phyloP scores from a whole-genome alignment of 2,888 invertebrate genomes.

The Pseudococcus longispinus region DNA sequence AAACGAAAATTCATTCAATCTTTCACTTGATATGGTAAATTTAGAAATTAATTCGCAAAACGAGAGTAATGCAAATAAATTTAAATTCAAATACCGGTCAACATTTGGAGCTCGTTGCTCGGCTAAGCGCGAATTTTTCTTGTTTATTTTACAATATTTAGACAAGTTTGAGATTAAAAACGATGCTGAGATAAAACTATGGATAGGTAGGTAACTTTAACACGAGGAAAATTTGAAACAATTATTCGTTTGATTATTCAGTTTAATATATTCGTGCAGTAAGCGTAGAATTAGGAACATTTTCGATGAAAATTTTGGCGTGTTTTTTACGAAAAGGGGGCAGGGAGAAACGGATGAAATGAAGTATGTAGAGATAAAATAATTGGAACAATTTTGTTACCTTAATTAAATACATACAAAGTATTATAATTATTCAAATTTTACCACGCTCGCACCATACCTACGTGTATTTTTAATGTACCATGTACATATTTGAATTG shows the following conservation, averaged over 20 bases:
- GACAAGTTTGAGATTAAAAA: not conserved
- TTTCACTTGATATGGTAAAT: slow-evolving; percentile 23
- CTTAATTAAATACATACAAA: too few species aligned
- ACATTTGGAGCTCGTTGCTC: slow-evolving; percentile 24
- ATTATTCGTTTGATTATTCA: not conserved
- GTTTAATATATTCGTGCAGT: not conserved
- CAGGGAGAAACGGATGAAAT: too few species aligned
- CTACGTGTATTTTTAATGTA: too few species aligned
- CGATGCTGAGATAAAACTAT: not conserved
- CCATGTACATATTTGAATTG: too few species aligned
- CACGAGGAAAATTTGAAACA: not conserved
- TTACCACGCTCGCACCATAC: too few species aligned
- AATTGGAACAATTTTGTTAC: too few species aligned
- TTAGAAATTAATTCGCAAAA: slow-evolving; percentile 33
- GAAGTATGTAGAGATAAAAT: too few species aligned
- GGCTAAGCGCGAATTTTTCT: not conserved
- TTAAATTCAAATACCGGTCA: slow-evolving; percentile 33
- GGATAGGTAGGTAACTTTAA: not conserved
- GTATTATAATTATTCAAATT: too few species aligned
- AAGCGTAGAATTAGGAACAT: too few species aligned
- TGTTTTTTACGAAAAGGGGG: too few species aligned
- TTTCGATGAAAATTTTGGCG: too few species aligned
- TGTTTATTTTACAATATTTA: slow-evolving; percentile 26
- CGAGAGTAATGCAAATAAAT: slow-evolving; percentile 44
- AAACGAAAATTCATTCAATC: slow-evolving; percentile 12